phyloP scores from a whole-genome alignment of 1,140 invertebrate species.

The Amyelois transitella region DNA sequence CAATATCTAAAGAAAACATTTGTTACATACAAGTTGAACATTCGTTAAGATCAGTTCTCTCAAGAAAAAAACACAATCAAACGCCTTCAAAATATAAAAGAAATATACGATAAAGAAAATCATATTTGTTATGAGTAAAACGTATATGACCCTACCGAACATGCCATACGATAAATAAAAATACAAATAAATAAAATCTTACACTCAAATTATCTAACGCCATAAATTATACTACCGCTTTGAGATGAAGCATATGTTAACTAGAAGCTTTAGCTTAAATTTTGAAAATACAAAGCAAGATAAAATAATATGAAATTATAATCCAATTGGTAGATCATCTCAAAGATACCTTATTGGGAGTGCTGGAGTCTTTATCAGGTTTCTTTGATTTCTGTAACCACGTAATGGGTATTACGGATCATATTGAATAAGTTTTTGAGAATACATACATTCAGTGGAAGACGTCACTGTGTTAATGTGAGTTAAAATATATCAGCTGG shows the following conservation, averaged over 20 bases:
- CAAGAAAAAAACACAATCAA: too few species aligned
- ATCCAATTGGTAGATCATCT: conserved; percentile 26
- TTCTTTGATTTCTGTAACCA: conserved; percentile 73
- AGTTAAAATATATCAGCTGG: too few species aligned
- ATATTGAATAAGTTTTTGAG: neutral
- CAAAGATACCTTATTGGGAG: conserved; percentile 65
- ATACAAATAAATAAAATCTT: conserved; percentile 15
- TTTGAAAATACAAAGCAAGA: conserved; percentile 17
- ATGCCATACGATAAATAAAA: conserved; percentile 24
- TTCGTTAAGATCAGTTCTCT: neutral
- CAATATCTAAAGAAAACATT: too few species aligned
- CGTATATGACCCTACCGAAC: conserved; percentile 31
- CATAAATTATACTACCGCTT: conserved; percentile 21
- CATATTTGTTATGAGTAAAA: neutral
- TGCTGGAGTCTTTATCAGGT: conserved; percentile 67
- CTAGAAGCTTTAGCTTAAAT: neutral
- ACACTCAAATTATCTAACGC: conserved; percentile 16
- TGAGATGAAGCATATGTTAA: conserved; percentile 30
- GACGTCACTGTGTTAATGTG: too few species aligned
- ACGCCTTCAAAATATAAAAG: too few species aligned
- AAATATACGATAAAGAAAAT: too few species aligned
- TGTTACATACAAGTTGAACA: too few species aligned
- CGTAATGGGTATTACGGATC: conserved; percentile 33
- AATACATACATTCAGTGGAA: too few species aligned
- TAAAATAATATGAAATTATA: neutral